Base-by-base conservation (phyloP, 2,113 vertebrate genomes). In the Corythoichthys intestinalis region DNA sequence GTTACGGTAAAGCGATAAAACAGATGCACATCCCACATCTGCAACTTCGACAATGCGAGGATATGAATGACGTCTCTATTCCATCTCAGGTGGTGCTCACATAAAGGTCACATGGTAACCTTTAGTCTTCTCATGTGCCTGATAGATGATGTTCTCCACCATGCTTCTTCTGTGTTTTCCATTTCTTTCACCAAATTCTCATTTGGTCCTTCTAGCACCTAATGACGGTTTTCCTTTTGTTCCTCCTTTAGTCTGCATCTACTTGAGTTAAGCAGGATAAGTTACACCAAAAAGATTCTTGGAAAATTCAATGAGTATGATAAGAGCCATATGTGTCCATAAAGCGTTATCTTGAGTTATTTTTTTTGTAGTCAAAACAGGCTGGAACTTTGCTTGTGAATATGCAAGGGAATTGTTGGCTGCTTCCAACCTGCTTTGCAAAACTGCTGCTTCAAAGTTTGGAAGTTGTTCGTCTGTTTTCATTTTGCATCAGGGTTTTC, bases 1-100 rank as follows among this genome's bases (percentile, higher is more conserved):
- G 66, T 81, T 61, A 28, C 62, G 80, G 76, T 70, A 76, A 84
- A 82, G 76, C 50, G 73, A 85, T 83, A 79, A 85, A 88, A 74
- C 81, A 82, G 76, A 87, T 61, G 74, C 15, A 13, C 66, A 59
- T 64, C 67, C 78, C 79, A 79, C 57, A 78, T 85, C 77, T 14
- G 12, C 71, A 80, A 13, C 38, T 71, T 71, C 39, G 60, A 64
- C 54, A 59, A 74, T 44, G 66, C 52, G 47, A 65, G 39, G 71
- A 76, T 74, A 70, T 81, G 80, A 83, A 67, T 75, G 76, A 88
- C 82, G 73, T 81, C 79, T 82, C 75, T 74, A 71, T 79, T 82
- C 77, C 69, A 48, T 75, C 72, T 69, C 75, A 69, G 49, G 14
- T 76, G 77, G 62, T 66, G 68, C 78, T 85, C 71, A 75, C 70